phyloP scores from a whole-genome alignment of 2,888 invertebrate genomes.

The Cryptophagus acutangulus region DNA sequence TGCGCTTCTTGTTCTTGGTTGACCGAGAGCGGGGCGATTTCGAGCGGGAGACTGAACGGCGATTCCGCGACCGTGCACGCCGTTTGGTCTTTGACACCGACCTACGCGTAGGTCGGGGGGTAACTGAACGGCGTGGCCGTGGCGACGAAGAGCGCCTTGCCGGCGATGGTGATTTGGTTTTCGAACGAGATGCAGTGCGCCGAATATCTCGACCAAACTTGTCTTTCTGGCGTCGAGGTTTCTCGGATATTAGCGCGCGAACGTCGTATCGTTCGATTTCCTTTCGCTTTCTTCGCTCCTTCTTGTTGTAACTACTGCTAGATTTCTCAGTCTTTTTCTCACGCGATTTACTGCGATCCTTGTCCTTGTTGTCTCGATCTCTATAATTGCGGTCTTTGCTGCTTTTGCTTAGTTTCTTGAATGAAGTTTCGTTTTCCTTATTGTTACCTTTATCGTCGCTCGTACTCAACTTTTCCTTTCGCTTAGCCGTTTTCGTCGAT shows the following conservation, averaged over 20 bases:
- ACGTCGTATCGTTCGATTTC: constrained; percentile 82
- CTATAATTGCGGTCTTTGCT: constrained; percentile 75
- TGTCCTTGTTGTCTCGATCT: constrained; percentile 52
- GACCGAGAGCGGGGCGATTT: constrained; percentile 26
- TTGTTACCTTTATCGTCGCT: constrained; percentile 54
- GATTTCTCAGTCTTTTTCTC: constrained; percentile 32
- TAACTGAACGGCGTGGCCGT: constrained; percentile 31
- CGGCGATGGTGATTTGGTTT: constrained; percentile 34
- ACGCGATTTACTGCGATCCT: constrained; percentile 46
- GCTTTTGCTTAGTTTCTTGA: constrained; percentile 76
- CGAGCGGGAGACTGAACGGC: constrained; percentile 30
- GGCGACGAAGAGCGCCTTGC: constrained; percentile 29
- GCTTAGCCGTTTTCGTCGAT: constrained; percentile 45
- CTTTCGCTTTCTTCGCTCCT: constrained; percentile 62
- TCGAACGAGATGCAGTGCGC: constrained; percentile 29
- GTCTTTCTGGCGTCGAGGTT: constrained; percentile 60
- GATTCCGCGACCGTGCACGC: constrained; percentile 27
- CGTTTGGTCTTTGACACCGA: constrained; percentile 20
- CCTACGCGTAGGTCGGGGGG: constrained; percentile 13
- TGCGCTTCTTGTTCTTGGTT: constrained; percentile 36
- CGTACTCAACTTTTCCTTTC: constrained; percentile 44
- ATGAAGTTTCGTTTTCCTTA: constrained; percentile 54
- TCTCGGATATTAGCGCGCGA: constrained; percentile 68
- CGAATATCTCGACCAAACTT: constrained; percentile 71
- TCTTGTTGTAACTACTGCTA: constrained; percentile 20